Base-by-base conservation (phyloP, 2,113 vertebrate genomes). In the Brachionichthys hirsutus region DNA sequence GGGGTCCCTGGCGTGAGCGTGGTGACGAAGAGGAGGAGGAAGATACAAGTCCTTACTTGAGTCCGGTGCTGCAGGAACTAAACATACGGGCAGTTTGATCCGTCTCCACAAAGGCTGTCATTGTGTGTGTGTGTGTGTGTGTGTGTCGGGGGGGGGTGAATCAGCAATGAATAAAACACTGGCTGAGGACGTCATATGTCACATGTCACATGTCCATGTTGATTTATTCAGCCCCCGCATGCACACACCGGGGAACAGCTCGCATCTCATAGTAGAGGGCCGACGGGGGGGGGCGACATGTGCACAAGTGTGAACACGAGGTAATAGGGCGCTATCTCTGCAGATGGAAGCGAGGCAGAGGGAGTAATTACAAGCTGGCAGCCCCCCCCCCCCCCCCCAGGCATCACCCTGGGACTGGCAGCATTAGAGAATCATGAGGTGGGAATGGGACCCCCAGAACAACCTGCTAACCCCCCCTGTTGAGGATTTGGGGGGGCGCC, bases 391-490 rank as follows among this genome's bases (percentile, higher is more conserved):
- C 44, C 17, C 45, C 16, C 16, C 65, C 81, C 65, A 48, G 69
- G 64, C 75, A 67, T 79, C 19, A 24, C 67, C 67, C 24, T 47
- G 52, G 55, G 81, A 80, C 71, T 70, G 56, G 41, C 70, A 58
- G 88, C 79, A 81, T 90, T 85, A 86, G 58, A 67, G 79, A 82
- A 85, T 74, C 77, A 75, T 75, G 80, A 80, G 24, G 61, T 80
- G 77, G 84, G 88, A 90, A 90, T 87, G 85, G 77, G 73, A 80
- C 72, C 65, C 24, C 6, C 72, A 63, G 70, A 91, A 90, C 89
- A 89, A 92, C 89, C 85, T 89, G 89, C 89, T 90, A 90, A 91
- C 90, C 86, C 24, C 24, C 89, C 89, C 82, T 43, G 62, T 62
- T 82, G 78, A 70, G 63, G 69, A 65, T 85, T 62, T 52, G 19